Evolutionary conservation across 2,797 vertebrate genomes (phyloP), one percentile per base, ranked within the genome.

Genomic region (Propithecus perrieri): DNA sequence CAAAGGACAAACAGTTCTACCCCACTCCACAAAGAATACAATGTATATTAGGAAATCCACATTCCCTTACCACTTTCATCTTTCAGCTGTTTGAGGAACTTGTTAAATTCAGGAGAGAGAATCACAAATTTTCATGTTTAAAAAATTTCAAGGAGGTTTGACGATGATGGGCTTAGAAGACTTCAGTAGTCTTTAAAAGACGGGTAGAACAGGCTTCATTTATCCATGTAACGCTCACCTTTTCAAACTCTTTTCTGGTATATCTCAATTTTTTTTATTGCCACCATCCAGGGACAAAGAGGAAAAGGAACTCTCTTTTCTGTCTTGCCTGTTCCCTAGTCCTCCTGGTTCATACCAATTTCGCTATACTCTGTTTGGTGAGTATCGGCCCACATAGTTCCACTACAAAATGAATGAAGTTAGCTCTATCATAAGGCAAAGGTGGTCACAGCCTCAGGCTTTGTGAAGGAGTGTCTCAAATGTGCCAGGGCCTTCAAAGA

Each of bases 221-320:
- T 30, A 53, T 38, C 8, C n/a, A 33, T 26, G 0, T 38, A 74
- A 20, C 4, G 79, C 17, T 67, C 33, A 4, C 74, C 24, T 94
- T 94, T 91, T 41, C 63, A 78, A 81, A 92, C 38, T 20, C 33
- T 50, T 89, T 33, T 55, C 13, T 48, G 10, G 8, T 86, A 2
- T 28, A 30, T 22, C 24, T 57, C 84, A 87, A 46, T 85, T 91
- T 95, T 95, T 93, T 93, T 94, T 88, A 89, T 53, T 50, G 63
- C 33, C 38, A 67, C 33, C 20, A 30, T 43, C 35, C 15, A n/a
- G 57, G 12, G 81, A 30, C 17, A 79, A 89, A 79, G 20, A 30
- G 12, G 53, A 50, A 86, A 85, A 93, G 30, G 41, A 93, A 61
- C 38, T 63, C 22, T 50, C 59, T 78, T 78, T 63, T 46, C 18